Percentiles rank a stretch among this genome's conserved stretches.
Evolutionary conservation across 2,113 vertebrate genomes (phyloP).

Genomic region (Steatornis caripensis): DNA sequence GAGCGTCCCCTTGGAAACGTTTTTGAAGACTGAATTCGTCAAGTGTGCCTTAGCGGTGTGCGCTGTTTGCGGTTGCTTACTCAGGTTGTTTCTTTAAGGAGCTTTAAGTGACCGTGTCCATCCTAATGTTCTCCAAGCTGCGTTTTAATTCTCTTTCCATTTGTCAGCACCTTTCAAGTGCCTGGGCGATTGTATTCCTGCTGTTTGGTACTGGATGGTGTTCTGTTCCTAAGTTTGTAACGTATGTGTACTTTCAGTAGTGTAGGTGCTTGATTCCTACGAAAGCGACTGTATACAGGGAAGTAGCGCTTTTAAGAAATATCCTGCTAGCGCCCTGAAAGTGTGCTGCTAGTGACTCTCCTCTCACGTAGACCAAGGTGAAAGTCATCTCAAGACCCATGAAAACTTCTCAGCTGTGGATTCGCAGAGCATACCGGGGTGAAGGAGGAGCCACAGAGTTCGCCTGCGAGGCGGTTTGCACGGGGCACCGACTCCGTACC

Average conservation of each 20-base stretch:
- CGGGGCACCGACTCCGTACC: not conserved
- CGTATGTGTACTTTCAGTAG: not conserved
- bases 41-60: not conserved
- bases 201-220: not conserved
- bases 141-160: not conserved
- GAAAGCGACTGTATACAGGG: not conserved
- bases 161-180: not conserved
- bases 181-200: not conserved
- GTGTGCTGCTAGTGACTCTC: not conserved
- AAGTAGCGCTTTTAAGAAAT: not conserved
- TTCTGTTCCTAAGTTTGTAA: not conserved
- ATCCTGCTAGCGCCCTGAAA: not conserved
- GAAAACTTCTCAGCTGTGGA: not conserved
- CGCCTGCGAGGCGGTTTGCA: not conserved
- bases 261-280: not conserved
- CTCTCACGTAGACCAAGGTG: not conserved
- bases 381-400: not conserved
- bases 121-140: not conserved
- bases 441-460: not conserved
- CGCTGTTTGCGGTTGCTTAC: not conserved
- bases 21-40: not conserved
- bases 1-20: not conserved
- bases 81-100: not conserved
- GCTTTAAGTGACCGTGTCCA: not conserved
- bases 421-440: rapidly evolving